Percentiles rank a stretch among this genome's conserved stretches.
Conservation (phyloP, 2,888 invertebrate genomes). For the Drosophila recens region DNA sequence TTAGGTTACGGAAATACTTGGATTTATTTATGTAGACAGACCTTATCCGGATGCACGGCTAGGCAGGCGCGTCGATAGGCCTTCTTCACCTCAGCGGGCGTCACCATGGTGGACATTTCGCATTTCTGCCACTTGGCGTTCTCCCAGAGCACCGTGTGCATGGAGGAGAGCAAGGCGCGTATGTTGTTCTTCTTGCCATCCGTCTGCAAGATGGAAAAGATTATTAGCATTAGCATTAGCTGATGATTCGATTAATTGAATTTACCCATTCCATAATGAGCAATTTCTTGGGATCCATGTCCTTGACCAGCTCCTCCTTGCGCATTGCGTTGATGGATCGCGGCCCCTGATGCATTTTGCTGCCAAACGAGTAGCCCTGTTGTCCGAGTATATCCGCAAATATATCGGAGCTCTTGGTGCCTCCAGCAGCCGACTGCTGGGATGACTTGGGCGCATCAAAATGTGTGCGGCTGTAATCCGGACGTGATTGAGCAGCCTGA, state of each 20-base stretch:
- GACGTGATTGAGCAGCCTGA: constrained; percentile 60
- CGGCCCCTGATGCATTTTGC: constrained; percentile 91
- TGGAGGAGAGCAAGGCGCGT: constrained; percentile 96
- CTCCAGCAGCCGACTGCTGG: constrained; percentile 49
- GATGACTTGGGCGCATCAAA: constrained; percentile 86
- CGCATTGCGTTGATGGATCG: constrained; percentile 97
- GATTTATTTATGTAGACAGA: constrained; percentile 83
- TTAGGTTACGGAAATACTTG: neutral
- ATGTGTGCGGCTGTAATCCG: constrained; percentile 89
- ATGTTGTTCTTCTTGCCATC: constrained; percentile 99
- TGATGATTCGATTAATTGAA: neutral
- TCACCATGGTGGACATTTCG: constrained; percentile 97
- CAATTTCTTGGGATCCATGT: constrained; percentile 96
- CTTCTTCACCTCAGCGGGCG: constrained; percentile 97
- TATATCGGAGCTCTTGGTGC: constrained; percentile 87
- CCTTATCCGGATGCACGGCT: constrained; percentile 99
- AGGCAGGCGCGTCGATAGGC: constrained; percentile 97
- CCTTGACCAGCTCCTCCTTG: constrained; percentile 92
- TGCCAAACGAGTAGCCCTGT: constrained; percentile 94
- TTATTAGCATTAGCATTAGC: neutral
- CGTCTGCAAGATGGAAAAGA: constrained; percentile 86
- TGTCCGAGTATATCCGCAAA: constrained; percentile 96
- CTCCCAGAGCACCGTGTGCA: constrained; percentile 97
- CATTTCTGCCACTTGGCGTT: constrained; percentile 96
- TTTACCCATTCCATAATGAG: constrained; percentile 93